phyloP scores from a whole-genome alignment of 2,888 invertebrate genomes.

The Apotomis turbidana region DNA sequence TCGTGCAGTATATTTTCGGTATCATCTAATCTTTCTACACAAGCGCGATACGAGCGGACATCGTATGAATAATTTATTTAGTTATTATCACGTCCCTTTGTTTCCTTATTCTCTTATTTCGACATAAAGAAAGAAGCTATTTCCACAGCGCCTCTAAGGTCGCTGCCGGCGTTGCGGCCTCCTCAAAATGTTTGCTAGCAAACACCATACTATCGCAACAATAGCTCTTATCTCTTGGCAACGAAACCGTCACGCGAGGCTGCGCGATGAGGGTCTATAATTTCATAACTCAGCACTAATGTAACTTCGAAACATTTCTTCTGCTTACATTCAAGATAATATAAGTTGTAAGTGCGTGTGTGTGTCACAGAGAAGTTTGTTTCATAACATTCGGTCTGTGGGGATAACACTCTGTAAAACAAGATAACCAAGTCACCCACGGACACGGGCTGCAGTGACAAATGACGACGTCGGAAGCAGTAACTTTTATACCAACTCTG shows the following conservation, averaged over 20 bases:
- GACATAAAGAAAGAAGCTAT: conserved; percentile 52
- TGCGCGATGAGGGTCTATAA: conserved; percentile 50
- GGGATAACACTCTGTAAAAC: conserved; percentile 69
- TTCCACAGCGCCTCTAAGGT: conserved; percentile 47
- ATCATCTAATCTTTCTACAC: conserved; percentile 65
- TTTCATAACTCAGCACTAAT: conserved; percentile 54
- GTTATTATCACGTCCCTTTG: conserved; percentile 62
- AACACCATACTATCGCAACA: conserved; percentile 54
- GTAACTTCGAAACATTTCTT: conserved; percentile 50
- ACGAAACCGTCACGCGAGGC: conserved; percentile 48
- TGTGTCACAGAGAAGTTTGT: conserved; percentile 56
- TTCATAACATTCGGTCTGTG: conserved; percentile 54
- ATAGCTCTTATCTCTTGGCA: conserved; percentile 60
- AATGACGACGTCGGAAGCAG: conserved; percentile 59
- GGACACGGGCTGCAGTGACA: conserved; percentile 58
- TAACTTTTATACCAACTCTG: conserved; percentile 50
- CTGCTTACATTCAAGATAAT: conserved; percentile 52
- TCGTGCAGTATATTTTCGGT: conserved; percentile 56
- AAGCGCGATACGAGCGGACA: conserved; percentile 57
- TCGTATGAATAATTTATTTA: conserved; percentile 70
- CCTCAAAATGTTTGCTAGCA: conserved; percentile 55
- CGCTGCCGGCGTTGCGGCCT: conserved; percentile 50
- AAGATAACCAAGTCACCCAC: conserved; percentile 59
- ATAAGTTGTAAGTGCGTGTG: conserved; percentile 47
- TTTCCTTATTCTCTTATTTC: conserved; percentile 58